A percentile compares a stretch with the other conserved stretches of the same genome.
phyloP scores from a whole-genome alignment of 1,140 invertebrate species.

The Melipona quadrifasciata region DNA sequence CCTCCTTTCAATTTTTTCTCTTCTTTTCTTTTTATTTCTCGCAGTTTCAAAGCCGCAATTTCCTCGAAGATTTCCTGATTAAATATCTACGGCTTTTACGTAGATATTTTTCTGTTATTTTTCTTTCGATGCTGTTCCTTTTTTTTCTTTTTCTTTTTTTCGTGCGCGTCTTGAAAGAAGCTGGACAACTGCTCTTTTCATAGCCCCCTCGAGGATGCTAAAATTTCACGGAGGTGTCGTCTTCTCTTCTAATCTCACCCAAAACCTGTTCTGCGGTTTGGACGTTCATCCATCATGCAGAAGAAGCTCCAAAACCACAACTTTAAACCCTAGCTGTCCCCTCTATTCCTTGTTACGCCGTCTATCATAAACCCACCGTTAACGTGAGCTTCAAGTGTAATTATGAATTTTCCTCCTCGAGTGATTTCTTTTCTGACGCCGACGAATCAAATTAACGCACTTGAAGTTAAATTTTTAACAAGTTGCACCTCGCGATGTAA shows the following conservation, averaged over 20 bases:
- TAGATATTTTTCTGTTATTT: not conserved
- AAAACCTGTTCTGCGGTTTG: slow-evolving; percentile 17
- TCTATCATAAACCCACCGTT: not conserved
- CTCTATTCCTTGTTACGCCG: not conserved
- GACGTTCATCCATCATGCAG: slow-evolving; percentile 4
- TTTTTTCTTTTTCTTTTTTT: not conserved
- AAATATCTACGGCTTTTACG: no score
- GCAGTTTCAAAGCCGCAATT: no score
- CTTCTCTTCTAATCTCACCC: not conserved
- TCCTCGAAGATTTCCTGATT: not conserved
- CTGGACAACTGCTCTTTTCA: not conserved
- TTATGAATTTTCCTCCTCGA: not conserved
- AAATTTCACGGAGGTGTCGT: not conserved
- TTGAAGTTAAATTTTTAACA: not conserved
- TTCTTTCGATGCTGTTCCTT: not conserved
- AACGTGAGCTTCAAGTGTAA: not conserved
- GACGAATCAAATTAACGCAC: not conserved
- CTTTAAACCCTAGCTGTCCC: not conserved
- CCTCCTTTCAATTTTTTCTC: not conserved
- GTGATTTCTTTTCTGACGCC: not conserved
- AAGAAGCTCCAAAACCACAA: slow-evolving; percentile 31
- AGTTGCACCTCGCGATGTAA: not conserved
- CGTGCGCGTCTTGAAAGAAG: not conserved
- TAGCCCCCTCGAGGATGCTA: not conserved
- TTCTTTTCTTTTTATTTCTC: not conserved